Percentiles rank a stretch among this genome's conserved stretches.
These are phyloP conservation scores for Eumeta japonica DNA, from an alignment of 1,140 invertebrate species.

Conservation along the genomic window DNA sequence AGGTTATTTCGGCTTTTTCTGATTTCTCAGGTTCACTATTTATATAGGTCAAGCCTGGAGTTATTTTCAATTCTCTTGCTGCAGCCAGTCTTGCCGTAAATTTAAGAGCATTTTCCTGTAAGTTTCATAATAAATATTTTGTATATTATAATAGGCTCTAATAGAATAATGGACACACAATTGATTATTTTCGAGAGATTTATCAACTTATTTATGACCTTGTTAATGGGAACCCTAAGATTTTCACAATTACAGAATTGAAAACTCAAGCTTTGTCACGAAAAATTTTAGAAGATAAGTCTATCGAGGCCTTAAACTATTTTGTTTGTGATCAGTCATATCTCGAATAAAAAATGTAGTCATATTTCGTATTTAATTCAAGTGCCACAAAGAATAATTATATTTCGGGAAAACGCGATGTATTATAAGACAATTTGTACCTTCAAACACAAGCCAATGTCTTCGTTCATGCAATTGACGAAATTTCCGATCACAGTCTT, in stretches of 20 bases:
- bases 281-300: too few relatives aligned
- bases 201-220: too few relatives aligned
- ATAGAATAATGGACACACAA: too few relatives aligned
- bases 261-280: too few relatives aligned
- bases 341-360: conserved; percentile 13
- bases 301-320: too few relatives aligned
- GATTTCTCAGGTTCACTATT: conserved; percentile 34
- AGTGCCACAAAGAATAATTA: too few relatives aligned
- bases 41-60: conserved; percentile 35
- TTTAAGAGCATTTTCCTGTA: conserved; percentile 38
- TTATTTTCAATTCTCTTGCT: conserved; percentile 32
- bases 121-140: conserved; percentile 2
- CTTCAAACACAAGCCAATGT: conserved; percentile 42
- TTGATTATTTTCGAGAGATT: too few relatives aligned
- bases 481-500: conserved; percentile 27
- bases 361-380: conserved; percentile 3
- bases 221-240: too few relatives aligned
- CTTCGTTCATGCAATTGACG: conserved; percentile 44
- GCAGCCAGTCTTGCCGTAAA: conserved; percentile 29
- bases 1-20: conserved; percentile 28
- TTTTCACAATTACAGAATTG: too few relatives aligned
- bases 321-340: too few relatives aligned
- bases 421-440: conserved; percentile 29
- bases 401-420: too few relatives aligned
- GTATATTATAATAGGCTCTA: too few relatives aligned